Percentiles rank a stretch among this genome's conserved stretches.
Evolutionary conservation across 2,888 invertebrate species (phyloP).

Genomic region (Morinoia aosen): DNA sequence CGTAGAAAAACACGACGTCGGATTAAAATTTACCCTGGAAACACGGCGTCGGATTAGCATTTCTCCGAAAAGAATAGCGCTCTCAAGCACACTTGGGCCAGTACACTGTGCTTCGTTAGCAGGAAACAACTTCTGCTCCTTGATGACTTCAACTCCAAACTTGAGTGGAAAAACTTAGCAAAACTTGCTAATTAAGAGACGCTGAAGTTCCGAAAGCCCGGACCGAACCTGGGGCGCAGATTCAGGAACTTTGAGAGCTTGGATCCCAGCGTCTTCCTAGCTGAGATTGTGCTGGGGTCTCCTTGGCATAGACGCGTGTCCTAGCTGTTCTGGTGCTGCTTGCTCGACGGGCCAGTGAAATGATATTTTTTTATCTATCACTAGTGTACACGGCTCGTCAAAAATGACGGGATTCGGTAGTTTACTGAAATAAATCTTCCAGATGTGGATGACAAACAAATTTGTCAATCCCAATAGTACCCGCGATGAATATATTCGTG

Average conservation of each 20-base stretch:
- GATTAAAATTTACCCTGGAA: too few relatives aligned
- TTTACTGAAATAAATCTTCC: too few relatives aligned
- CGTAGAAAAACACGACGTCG: too few relatives aligned
- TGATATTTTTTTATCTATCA: too few relatives aligned
- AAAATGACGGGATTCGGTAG: too few relatives aligned
- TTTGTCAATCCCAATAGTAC: too few relatives aligned
- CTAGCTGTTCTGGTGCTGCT: neutral
- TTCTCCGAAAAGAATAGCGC: neutral
- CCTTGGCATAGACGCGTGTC: neutral
- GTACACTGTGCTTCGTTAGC: neutral
- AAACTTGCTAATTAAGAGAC: conserved; percentile 6
- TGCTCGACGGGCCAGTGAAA: too few relatives aligned
- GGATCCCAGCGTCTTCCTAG: neutral
- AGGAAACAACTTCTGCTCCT: neutral
- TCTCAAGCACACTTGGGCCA: neutral
- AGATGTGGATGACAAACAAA: too few relatives aligned
- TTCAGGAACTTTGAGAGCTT: neutral
- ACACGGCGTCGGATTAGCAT: too few relatives aligned
- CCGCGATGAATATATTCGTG: too few relatives aligned
- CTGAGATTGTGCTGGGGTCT: neutral
- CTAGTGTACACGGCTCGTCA: too few relatives aligned
- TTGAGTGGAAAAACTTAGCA: neutral
- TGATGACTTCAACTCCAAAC: neutral
- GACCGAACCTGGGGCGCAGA: neutral
- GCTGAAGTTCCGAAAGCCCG: neutral